Base-by-base conservation (phyloP, 1,140 invertebrate species). In the Wasmannia auropunctata region DNA sequence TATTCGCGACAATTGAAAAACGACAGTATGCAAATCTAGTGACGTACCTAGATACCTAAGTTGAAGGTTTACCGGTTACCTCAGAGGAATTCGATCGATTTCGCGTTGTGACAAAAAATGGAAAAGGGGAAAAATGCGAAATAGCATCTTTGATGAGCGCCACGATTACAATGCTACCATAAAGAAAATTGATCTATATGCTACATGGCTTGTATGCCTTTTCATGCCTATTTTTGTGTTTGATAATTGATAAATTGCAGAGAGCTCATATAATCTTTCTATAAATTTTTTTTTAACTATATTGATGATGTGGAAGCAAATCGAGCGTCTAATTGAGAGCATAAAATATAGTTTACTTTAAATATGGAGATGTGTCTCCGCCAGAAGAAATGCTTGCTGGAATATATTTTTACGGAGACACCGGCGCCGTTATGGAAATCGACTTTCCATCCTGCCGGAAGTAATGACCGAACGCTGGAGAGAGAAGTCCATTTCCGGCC, bases 1-100 rank as follows among this genome's bases (percentile, higher is more conserved):
- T 90, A 92, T 91, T 84, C 87, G 87, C 86, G 85, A 90, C 86
- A 91, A 91, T 85, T 79, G 90, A 90, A 76, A 85, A 90, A 87
- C 86, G 88, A 90, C 88, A 79, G 83, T 91, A 91, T 92, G 88
- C 86, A 92, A 92, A 91, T 92, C 86, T 84, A 86, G 84, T 86
- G 90, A 89, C 85, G 83, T 90, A 88, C 54, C 86, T 75, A 83
- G 75, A 34, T 86, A 88, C 49, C 88, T 91, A 91, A 85, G 86
- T 86, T 84, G 46, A 31, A 83, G 79, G 58, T 87, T 87, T 91
- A 89, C 70, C 77, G 56, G 19, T 58, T 85, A 80, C 85, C 54
- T 91, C 31, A 58, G n/a, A 87, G 51, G 85, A 74, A 88, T 91
- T 72, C 72, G 81, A 91, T 91, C 88, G 79, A 90, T 88, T 91